These are phyloP conservation scores for Lamellibrachia columna DNA, from an alignment of 2,888 invertebrate species.

Conservation along the genomic window DNA sequence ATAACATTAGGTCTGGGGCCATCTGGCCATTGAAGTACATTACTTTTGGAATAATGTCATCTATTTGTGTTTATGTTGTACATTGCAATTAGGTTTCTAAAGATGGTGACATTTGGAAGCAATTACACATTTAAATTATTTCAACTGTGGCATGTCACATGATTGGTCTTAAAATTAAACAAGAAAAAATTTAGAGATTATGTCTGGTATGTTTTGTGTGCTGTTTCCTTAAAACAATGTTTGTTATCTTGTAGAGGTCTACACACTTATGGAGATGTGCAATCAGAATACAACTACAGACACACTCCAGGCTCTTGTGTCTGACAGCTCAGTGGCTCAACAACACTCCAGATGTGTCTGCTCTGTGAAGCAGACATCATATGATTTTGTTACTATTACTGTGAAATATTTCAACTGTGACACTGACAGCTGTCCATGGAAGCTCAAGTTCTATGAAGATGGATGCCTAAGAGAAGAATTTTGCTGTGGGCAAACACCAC, in stretches of 20 bases:
- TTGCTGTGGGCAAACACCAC: background rate
- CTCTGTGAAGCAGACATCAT: background rate
- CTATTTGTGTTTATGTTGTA: too few species aligned
- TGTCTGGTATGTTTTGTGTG: too few species aligned
- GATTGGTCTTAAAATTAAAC: too few species aligned
- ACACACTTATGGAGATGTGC: background rate
- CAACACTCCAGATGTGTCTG: background rate
- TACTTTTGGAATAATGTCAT: too few species aligned
- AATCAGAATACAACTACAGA: background rate
- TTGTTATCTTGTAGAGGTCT: conserved; percentile 7
- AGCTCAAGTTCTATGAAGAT: background rate
- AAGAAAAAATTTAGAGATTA: too few species aligned
- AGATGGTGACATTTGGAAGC: too few species aligned
- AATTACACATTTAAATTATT: too few species aligned
- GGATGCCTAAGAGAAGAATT: background rate
- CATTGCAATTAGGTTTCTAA: too few species aligned
- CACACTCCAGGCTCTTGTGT: background rate
- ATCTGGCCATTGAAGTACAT: background rate
- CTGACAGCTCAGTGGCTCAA: background rate
- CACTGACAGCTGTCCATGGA: background rate
- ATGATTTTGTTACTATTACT: background rate
- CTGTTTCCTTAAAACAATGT: background rate
- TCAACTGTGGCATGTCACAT: too few species aligned
- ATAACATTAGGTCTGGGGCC: too few species aligned
- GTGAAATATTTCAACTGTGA: background rate